Base-by-base conservation (phyloP, 2,797 vertebrate genomes). In the Tenualosa thibaudeaui region DNA sequence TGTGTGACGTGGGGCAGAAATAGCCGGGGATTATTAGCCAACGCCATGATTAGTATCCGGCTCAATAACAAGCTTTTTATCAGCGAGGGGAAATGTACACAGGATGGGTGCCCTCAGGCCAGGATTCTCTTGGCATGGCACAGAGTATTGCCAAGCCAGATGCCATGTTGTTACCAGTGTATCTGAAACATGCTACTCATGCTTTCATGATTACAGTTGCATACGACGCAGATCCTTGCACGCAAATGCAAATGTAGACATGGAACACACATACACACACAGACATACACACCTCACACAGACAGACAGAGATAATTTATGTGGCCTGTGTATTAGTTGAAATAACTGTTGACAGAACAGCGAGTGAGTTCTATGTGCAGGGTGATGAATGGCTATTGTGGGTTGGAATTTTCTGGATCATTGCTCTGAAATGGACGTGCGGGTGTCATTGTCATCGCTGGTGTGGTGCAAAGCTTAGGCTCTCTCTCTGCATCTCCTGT, bases 1-100 rank as follows among this genome's bases (percentile, higher is more conserved):
- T 65, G 40, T 82, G 22, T 43, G 40, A 65, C 75, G 83, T 31
- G 24, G 19, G 37, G 82, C 81, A 83, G 82, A 62, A 71, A 82
- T 56, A 87, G 90, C 87, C 86, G 84, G 68, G 88, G 90, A 90
- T 93, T 93, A 93, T 89, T 83, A 87, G 88, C 83, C 91, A 89
- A 84, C 84, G 40, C 90, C 46, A 3, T 93, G 93, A 94, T 94
- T 93, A 93, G 92, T 91, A 92, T 90, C 90, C 89, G 90, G 92
- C 92, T 93, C 93, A 92, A 92, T 90, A 85, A 92, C 92, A 92
- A 65, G 91, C 93, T 93, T 92, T 94, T 94, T 91, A 91, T 91
- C 84, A 65, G 68, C 3, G 75, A 81, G n/a, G 49, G 78, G 85
- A 84, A 85, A 88, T 92, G 89, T 92, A 81, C 89, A 90, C 87